Percentiles rank a stretch among this genome's conserved stretches.
phyloP scores from a whole-genome alignment of 2,797 vertebrate genomes.

The Premnoplex brunnescens region DNA sequence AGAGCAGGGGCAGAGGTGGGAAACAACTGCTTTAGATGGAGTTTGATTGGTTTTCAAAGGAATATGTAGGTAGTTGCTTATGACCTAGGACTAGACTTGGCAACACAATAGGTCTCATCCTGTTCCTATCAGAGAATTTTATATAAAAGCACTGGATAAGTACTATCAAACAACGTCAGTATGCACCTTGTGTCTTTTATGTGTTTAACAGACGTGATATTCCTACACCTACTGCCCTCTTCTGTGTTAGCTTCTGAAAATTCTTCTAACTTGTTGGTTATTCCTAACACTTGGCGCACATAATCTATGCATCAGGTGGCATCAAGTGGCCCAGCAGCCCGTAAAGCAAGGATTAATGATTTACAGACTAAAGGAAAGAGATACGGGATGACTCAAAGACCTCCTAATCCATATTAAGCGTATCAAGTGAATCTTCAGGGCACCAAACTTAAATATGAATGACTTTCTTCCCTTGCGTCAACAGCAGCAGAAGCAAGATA shows the following conservation, averaged over 20 bases:
- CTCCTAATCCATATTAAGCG: not conserved
- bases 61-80: not conserved
- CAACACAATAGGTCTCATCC: not conserved
- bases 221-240: not conserved
- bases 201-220: not conserved
- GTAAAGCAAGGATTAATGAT: slow-evolving; percentile 13
- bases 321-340: not conserved
- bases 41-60: not conserved
- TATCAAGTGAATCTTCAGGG: slow-evolving; percentile 1
- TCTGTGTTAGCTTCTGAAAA: not conserved
- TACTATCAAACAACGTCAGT: not conserved
- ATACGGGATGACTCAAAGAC: not conserved
- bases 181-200: not conserved
- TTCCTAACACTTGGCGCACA: not conserved
- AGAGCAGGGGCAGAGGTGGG: not conserved
- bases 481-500: not conserved
- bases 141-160: not conserved
- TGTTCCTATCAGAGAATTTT: not conserved
- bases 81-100: not conserved
- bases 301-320: not conserved
- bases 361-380: slow-evolving; percentile 17
- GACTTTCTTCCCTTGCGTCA: not conserved
- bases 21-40: not conserved
- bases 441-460: not conserved
- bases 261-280: not conserved